These are phyloP conservation scores for Magallana angulata DNA, from an alignment of 1,140 invertebrate genomes.

Conservation along the genomic window DNA sequence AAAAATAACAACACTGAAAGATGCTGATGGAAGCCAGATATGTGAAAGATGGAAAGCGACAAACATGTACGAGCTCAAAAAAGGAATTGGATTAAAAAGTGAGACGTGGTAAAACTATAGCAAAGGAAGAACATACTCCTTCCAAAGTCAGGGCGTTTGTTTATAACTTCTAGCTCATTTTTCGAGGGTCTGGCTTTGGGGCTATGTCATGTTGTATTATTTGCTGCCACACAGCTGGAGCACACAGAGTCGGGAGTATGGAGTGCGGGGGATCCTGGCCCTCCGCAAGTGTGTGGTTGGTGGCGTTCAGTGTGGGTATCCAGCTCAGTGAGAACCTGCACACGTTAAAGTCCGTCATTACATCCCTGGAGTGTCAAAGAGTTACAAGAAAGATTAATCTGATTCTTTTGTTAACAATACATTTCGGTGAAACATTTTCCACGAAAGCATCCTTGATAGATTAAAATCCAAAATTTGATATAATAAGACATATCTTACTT, in stretches of 20 bases:
- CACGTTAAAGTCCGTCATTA: constrained; percentile 76
- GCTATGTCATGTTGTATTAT: too few species aligned
- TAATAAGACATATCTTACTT: too few species aligned
- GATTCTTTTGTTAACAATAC: constrained; percentile 80
- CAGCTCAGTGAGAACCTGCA: constrained; percentile 83
- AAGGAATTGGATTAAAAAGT: not conserved
- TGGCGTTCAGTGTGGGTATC: constrained; percentile 88
- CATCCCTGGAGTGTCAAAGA: constrained; percentile 68
- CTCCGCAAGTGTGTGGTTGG: constrained; percentile 86
- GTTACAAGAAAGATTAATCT: constrained; percentile 66
- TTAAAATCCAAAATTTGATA: too few species aligned
- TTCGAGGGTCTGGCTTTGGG: constrained; percentile 75
- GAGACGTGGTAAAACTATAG: not conserved
- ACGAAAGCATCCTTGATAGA: constrained; percentile 81
- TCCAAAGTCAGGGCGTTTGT: constrained; percentile 66
- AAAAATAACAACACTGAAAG: not conserved
- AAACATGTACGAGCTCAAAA: not conserved
- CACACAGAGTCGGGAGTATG: constrained; percentile 83
- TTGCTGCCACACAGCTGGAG: constrained; percentile 48
- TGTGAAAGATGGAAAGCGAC: not conserved
- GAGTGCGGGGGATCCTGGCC: constrained; percentile 83
- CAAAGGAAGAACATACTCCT: not conserved
- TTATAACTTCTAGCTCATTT: constrained; percentile 68
- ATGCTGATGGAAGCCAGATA: not conserved
- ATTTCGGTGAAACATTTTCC: constrained; percentile 92